These are phyloP conservation scores for Nymphicus hollandicus DNA, from an alignment of 2,113 vertebrate species.

Conservation along the genomic window DNA sequence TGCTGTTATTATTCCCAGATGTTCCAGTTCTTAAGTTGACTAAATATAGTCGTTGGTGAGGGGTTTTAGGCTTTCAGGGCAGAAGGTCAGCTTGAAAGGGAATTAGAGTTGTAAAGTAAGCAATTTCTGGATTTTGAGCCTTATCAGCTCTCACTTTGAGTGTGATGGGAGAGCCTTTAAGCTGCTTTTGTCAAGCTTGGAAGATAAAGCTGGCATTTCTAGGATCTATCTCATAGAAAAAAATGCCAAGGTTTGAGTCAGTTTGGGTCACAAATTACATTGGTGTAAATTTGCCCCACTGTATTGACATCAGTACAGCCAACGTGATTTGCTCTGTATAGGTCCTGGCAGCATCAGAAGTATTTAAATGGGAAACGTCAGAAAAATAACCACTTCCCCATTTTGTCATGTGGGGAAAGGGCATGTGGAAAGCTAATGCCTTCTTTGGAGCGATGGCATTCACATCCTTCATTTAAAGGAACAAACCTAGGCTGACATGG, in stretches of 20 bases:
- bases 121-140: constrained; percentile 51
- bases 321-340: neutral
- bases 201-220: constrained; percentile 45
- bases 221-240: neutral
- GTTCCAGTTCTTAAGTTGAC: constrained; percentile 30
- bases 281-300: neutral
- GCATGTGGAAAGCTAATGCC: neutral
- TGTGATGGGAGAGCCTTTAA: constrained; percentile 41
- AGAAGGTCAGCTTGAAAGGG: constrained; percentile 63
- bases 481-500: neutral
- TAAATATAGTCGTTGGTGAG: constrained; percentile 55
- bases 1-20: constrained; percentile 66
- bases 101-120: constrained; percentile 61
- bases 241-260: neutral
- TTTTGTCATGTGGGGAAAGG: neutral
- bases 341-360: neutral
- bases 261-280: neutral
- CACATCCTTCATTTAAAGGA: neutral
- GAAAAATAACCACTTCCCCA: neutral
- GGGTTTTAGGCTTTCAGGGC: constrained; percentile 44
- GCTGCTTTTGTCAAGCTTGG: constrained; percentile 27
- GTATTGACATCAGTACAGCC: neutral
- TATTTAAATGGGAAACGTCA: neutral
- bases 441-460: neutral
- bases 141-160: constrained; percentile 57